Evolutionary conservation across 1,140 invertebrate species (phyloP), one percentile per base, ranked within the genome.

Genomic region (Cyclina sinensis): DNA sequence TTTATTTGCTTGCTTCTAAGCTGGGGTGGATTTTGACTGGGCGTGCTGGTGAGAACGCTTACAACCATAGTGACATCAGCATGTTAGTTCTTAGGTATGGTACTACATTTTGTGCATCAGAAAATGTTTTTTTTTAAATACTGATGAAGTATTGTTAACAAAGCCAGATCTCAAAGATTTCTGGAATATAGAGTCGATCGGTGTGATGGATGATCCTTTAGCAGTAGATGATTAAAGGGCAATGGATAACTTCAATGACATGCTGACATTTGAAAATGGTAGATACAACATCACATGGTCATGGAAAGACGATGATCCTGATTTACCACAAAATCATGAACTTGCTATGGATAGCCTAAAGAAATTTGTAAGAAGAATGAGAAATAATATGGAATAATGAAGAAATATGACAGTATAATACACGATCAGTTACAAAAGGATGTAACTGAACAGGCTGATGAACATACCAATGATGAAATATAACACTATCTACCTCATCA

Each of bases 181-280:
- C 30, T 89, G 87, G 68, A 82, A 89, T 1, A 27, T 89, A 21
- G 87, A 89, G 14, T 62, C 85, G 11, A 80, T 87, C 51, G 74
- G 85, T 24, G 76, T 84, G 16, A 62, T 5, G 18, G 87, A 89
- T 59, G 59, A 51, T 43, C 48, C 48, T 46, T 2, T 83, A 27
- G 27, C 46, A 21, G 48, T 27, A 78, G 70, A 78, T 65, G 54
- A 84, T 54, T 37, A 35, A 65, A 78, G 37, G 14, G 54, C 68
- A 2, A 12, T 88, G 32, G 37, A 24, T 21, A 30, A 54, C n/a
- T 81, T 82, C 46, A 74, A 54, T 1, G 27, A 59, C 7, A 84
- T 57, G 16, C 18, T 86, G 12, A 86, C 30, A 27, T 43, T 46
- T 18, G 27, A 83, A 30, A 39, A 86, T 18, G 65, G 39, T 4